Evolutionary conservation across 2,113 vertebrate species (phyloP).

Genomic region (Poeciliopsis occidentalis): DNA sequence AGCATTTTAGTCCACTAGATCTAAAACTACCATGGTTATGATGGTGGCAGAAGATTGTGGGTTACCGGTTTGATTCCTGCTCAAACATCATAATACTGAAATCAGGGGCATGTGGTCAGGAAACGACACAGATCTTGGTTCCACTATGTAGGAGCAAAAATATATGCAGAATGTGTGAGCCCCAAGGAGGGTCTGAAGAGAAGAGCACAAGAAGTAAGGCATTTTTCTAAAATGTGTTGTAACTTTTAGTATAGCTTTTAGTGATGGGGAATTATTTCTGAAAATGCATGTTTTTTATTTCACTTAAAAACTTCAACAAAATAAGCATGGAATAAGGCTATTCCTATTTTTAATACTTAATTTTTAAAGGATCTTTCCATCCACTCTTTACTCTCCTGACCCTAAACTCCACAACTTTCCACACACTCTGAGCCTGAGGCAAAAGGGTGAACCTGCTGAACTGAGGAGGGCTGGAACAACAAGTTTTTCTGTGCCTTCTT

Average conservation of each 20-base stretch:
- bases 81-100: too few species aligned
- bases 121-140: too few species aligned
- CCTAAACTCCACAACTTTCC: slow-evolving; percentile 5
- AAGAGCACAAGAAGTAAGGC: neutral
- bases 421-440: slow-evolving; percentile 22
- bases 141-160: too few species aligned
- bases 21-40: too few species aligned
- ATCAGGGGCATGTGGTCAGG: too few species aligned
- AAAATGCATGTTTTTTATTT: neutral
- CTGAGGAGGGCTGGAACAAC: slow-evolving; percentile 19
- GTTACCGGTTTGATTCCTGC: too few species aligned
- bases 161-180: too few species aligned
- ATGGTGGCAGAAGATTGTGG: too few species aligned
- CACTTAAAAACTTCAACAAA: neutral
- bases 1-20: too few species aligned
- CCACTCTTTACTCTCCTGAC: slow-evolving; percentile 23
- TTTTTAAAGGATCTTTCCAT: neutral
- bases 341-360: neutral
- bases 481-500: slow-evolving; percentile 34
- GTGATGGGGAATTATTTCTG: neutral
- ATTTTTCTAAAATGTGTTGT: neutral
- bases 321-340: neutral
- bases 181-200: too few species aligned
- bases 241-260: neutral
- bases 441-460: slow-evolving; percentile 56